Percentiles rank a stretch among this genome's conserved stretches.
Evolutionary conservation across 1,140 invertebrate species (phyloP).

Genomic region (Batillaria attramentaria): DNA sequence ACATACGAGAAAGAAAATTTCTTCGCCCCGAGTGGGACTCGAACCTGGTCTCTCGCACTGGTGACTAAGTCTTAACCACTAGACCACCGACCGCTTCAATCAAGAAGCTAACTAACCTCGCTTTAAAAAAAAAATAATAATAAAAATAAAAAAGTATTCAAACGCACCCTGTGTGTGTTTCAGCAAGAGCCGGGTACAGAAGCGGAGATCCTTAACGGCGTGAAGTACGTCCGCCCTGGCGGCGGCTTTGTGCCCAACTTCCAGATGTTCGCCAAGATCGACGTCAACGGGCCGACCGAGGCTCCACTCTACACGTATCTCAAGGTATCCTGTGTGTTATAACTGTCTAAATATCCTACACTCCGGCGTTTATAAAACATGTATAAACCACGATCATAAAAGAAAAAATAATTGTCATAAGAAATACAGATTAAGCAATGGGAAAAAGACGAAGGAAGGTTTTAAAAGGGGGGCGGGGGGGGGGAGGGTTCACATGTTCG

Average conservation of each 20-base stretch:
- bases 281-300: slow-evolving; percentile 77
- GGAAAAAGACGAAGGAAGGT: no score
- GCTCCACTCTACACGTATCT: slow-evolving; percentile 76
- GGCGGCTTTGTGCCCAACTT: slow-evolving; percentile 75
- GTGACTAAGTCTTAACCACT: no score
- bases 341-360: not conserved
- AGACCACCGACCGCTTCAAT: no score
- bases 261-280: slow-evolving; percentile 73
- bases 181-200: slow-evolving; percentile 75
- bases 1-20: no score
- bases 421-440: no score
- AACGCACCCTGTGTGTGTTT: slow-evolving; percentile 8
- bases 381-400: no score
- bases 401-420: no score
- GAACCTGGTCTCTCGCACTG: no score
- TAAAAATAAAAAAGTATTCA: not conserved
- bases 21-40: no score
- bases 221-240: slow-evolving; percentile 76
- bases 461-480: no score
- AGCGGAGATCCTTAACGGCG: slow-evolving; percentile 74
- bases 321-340: slow-evolving; percentile 69
- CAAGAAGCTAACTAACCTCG: not conserved
- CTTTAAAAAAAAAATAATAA: not conserved
- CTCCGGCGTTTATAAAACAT: no score
- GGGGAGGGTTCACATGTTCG: slow-evolving; percentile 72